Conservation (phyloP, 2,113 vertebrate genomes). For the Urocitellus parryii region DNA sequence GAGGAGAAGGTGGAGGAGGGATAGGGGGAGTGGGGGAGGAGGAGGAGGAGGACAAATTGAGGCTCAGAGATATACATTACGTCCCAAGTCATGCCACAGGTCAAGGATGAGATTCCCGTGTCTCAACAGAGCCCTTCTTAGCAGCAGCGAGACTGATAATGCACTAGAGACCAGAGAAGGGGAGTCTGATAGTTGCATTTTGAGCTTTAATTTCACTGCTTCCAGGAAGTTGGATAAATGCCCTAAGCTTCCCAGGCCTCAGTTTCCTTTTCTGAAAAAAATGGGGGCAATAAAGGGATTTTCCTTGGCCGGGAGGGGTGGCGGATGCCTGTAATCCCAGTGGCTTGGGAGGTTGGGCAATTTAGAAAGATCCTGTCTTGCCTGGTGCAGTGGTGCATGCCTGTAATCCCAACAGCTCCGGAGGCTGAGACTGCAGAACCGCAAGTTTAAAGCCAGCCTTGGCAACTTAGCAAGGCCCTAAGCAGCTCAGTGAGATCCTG, state of each 20-base stretch:
- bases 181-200: neutral
- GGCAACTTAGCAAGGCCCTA: too few relatives aligned
- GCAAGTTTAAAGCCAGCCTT: too few relatives aligned
- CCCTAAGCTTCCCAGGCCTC: neutral
- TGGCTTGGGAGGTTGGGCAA: too few relatives aligned
- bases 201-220: neutral
- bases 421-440: too few relatives aligned
- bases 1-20: too few relatives aligned
- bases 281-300: neutral
- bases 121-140: neutral
- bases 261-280: neutral
- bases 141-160: neutral
- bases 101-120: neutral
- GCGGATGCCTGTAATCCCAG: too few relatives aligned
- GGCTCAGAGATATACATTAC: neutral
- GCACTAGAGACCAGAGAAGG: neutral
- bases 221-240: neutral
- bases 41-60: neutral
- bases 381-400: too few relatives aligned
- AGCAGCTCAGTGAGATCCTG: too few relatives aligned
- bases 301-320: neutral
- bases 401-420: too few relatives aligned
- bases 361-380: too few relatives aligned
- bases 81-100: neutral
- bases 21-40: neutral